phyloP scores from a whole-genome alignment of 2,797 vertebrate species.

The Artibeus jamaicensis region DNA sequence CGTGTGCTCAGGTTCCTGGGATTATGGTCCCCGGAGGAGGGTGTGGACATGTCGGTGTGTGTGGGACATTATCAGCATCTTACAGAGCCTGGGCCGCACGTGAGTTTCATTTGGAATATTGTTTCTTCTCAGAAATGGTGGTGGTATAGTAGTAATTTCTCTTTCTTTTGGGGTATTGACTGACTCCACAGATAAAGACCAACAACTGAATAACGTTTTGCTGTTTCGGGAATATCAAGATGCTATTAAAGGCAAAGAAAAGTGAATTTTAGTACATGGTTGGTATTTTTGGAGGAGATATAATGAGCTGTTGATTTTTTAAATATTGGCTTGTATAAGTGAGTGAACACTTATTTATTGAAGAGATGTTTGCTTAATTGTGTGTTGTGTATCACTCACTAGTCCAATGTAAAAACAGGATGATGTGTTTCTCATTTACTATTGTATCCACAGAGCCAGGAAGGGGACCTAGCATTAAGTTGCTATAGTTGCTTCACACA shows the following conservation, averaged over 20 bases:
- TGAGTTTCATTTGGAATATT: not conserved
- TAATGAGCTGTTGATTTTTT: not conserved
- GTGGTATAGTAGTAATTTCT: not conserved
- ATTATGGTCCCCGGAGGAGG: no score
- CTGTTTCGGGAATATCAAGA: not conserved
- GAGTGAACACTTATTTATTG: not conserved
- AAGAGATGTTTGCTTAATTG: not conserved
- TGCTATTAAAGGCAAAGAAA: not conserved
- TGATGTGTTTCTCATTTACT: not conserved
- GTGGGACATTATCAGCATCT: not conserved
- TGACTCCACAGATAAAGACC: not conserved
- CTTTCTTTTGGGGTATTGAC: not conserved
- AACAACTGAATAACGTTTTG: not conserved
- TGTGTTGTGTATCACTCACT: not conserved
- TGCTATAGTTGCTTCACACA: not conserved
- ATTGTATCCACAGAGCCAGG: not conserved
- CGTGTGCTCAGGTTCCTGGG: not conserved
- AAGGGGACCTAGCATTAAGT: not conserved
- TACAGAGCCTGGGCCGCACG: not conserved
- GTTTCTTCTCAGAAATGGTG: not conserved
- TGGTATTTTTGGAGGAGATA: not conserved
- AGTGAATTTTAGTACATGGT: not conserved
- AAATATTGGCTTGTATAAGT: not conserved
- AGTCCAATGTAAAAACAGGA: not conserved
- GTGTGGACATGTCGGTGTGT: no score